These are phyloP conservation scores for Thera britannica DNA, from an alignment of 2,888 invertebrate genomes.

Conservation along the genomic window DNA sequence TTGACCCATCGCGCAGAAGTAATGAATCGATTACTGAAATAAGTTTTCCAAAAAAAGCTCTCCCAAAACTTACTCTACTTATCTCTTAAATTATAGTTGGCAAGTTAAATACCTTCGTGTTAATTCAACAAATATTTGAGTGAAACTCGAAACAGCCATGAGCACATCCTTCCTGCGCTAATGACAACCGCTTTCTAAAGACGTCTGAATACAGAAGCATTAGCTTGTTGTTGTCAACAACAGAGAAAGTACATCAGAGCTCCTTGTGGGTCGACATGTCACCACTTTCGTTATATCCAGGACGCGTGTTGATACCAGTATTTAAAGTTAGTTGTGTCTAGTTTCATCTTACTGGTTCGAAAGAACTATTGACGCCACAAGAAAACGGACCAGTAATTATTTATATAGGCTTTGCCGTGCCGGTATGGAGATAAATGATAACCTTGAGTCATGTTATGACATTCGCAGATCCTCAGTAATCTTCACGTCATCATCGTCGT, in stretches of 20 bases:
- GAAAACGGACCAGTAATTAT: too few species aligned
- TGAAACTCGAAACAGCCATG: constrained; percentile 14
- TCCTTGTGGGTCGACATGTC: constrained; percentile 23
- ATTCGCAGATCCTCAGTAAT: too few species aligned
- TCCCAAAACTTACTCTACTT: background rate
- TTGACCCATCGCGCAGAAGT: too few species aligned
- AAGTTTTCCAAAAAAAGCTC: too few species aligned
- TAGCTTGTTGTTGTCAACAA: constrained; percentile 49
- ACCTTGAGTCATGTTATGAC: too few species aligned
- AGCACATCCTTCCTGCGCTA: constrained; percentile 30
- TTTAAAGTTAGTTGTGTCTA: too few species aligned
- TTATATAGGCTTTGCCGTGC: too few species aligned
- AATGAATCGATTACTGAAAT: too few species aligned
- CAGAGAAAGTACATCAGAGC: constrained; percentile 55
- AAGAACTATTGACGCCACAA: too few species aligned
- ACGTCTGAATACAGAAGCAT: constrained; percentile 51
- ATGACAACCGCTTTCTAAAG: constrained; percentile 48
- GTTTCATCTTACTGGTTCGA: too few species aligned
- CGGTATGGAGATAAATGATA: background rate
- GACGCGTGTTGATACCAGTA: background rate
- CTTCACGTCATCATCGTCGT: too few species aligned
- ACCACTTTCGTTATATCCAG: constrained; percentile 3
- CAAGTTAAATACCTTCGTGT: background rate
- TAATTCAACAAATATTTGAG: background rate
- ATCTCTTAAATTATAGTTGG: background rate